phyloP scores from a whole-genome alignment of 2,888 invertebrate genomes.

The Cheiracanthium punctorium region DNA sequence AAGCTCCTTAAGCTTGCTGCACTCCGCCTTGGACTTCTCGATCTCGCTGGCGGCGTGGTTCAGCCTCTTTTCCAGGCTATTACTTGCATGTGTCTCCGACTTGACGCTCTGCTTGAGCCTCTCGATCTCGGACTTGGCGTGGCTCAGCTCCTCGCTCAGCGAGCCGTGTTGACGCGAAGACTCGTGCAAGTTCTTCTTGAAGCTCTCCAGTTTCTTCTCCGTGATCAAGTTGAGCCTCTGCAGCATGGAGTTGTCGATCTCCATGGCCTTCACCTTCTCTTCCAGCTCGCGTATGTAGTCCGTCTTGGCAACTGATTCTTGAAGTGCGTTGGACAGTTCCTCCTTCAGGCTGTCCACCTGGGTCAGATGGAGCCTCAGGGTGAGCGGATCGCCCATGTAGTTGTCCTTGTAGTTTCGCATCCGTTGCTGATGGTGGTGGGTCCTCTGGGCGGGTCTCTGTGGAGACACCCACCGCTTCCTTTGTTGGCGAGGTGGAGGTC shows the following conservation, averaged over 20 bases:
- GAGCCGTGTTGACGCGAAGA: background rate
- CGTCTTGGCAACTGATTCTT: constrained; percentile 24
- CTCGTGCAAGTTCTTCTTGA: constrained; percentile 12
- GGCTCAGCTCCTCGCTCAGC: background rate
- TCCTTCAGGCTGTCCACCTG: constrained; percentile 31
- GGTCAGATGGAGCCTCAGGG: background rate
- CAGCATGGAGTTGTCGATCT: background rate
- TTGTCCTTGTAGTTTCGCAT: background rate
- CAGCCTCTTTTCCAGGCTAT: constrained; percentile 20
- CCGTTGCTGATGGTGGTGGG: background rate
- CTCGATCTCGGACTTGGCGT: background rate
- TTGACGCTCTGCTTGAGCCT: constrained; percentile 9
- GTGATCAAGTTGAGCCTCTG: background rate
- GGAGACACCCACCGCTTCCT: background rate
- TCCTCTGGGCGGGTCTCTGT: background rate
- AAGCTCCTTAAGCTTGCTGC: background rate
- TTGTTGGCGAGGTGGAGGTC: background rate
- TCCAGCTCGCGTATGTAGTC: constrained; percentile 8
- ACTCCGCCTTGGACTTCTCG: constrained; percentile 15
- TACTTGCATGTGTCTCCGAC: background rate
- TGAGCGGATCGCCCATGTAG: background rate
- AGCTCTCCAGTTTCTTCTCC: constrained; percentile 10
- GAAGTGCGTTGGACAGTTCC: constrained; percentile 10
- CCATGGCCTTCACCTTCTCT: constrained; percentile 3
- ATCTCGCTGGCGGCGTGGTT: background rate